phyloP scores from a whole-genome alignment of 1,140 invertebrate species.

The Heliconius congener region DNA sequence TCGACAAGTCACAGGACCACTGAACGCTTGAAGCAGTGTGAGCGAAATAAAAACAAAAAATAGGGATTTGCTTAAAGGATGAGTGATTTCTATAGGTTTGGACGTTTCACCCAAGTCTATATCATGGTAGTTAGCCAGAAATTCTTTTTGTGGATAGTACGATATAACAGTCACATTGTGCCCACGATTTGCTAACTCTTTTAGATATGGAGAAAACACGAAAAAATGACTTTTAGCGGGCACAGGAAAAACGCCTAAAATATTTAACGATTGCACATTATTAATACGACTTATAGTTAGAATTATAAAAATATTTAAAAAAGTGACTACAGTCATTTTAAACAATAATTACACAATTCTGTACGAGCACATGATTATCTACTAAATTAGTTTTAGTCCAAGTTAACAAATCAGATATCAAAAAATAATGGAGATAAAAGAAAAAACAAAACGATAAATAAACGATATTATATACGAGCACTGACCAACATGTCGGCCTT shows the following conservation, averaged over 20 bases:
- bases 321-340: neutral
- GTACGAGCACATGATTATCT: slow-evolving; percentile 4
- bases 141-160: slow-evolving; percentile 82
- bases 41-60: slow-evolving; percentile 17
- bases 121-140: slow-evolving; percentile 83
- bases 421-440: no score
- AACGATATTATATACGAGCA: no score
- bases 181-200: slow-evolving; percentile 84
- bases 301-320: neutral
- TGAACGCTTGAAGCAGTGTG: slow-evolving; percentile 14
- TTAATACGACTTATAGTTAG: neutral
- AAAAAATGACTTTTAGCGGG: slow-evolving; percentile 88
- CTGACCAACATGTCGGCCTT: no score
- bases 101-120: slow-evolving; percentile 72
- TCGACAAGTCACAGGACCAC: slow-evolving; percentile 63
- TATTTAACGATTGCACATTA: slow-evolving; percentile 61
- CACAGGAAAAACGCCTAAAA: slow-evolving; percentile 86
- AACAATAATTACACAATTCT: slow-evolving; percentile 2
- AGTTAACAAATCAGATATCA: no score
- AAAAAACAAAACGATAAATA: no score
- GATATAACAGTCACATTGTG: slow-evolving; percentile 88
- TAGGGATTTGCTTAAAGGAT: slow-evolving; percentile 46
- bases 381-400: neutral
- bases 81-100: slow-evolving; percentile 49
- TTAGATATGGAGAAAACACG: slow-evolving; percentile 85